A percentile compares a stretch with the other conserved stretches of the same genome.
Evolutionary conservation across 2,888 invertebrate species (phyloP).

Genomic region (Flabesymbios commensalis): DNA sequence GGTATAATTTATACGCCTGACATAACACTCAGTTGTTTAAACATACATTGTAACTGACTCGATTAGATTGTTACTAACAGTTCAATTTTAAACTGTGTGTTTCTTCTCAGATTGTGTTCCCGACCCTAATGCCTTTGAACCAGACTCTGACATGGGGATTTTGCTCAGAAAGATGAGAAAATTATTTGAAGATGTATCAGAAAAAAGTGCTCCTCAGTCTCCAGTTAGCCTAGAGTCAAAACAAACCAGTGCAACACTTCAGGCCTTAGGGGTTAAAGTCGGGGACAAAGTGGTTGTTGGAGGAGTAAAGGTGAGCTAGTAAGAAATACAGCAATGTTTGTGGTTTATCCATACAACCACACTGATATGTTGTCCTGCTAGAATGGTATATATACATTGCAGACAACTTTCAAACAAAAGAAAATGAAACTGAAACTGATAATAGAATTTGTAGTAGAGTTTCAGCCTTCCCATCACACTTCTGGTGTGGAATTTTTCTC

Average conservation of each 20-base stretch:
- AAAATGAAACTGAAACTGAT: no score
- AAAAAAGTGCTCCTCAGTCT: slow-evolving; percentile 31
- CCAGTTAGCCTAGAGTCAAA: slow-evolving; percentile 8
- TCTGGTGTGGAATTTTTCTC: no score
- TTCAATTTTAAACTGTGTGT: no score
- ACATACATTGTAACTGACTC: no score
- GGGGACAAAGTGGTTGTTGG: slow-evolving; percentile 62
- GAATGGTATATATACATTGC: no score
- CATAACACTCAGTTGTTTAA: no score
- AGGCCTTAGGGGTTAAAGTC: slow-evolving; percentile 61
- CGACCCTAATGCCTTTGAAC: slow-evolving; percentile 54
- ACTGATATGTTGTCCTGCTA: no score
- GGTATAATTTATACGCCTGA: no score
- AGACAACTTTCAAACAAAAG: no score
- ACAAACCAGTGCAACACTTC: slow-evolving; percentile 51
- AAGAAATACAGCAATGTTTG: not conserved
- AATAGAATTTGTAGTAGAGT: no score
- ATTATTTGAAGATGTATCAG: slow-evolving; percentile 53
- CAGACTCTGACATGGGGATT: slow-evolving; percentile 58
- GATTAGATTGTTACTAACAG: no score
- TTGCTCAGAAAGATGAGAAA: slow-evolving; percentile 55
- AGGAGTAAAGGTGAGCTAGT: slow-evolving; percentile 51
- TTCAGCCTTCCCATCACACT: no score
- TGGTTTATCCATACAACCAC: not conserved
- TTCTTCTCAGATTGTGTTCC: slow-evolving; percentile 61